These are phyloP conservation scores for Sinotaia quadrata DNA, from an alignment of 2,888 invertebrate species.

Conservation along the genomic window DNA sequence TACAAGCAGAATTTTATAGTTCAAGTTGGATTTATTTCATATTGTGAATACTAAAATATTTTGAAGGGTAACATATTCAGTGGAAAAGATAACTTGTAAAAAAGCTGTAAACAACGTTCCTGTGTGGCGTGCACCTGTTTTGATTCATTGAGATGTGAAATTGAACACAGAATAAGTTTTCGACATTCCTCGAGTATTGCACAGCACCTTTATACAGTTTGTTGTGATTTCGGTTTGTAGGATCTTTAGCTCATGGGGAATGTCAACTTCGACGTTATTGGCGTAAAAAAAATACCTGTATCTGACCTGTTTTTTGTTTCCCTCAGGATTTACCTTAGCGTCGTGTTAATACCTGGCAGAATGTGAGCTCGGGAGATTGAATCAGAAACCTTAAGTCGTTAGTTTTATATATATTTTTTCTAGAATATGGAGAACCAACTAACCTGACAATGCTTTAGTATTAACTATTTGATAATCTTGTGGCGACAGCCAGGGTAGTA, in stretches of 20 bases:
- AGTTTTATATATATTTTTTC: background rate
- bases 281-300: background rate
- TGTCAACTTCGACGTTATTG: constrained; percentile 1
- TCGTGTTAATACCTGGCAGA: constrained; percentile 16
- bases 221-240: background rate
- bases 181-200: background rate
- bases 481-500: constrained; percentile 20
- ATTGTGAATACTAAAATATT: too few species aligned
- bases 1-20: too few species aligned
- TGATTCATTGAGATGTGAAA: background rate
- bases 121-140: constrained; percentile 17
- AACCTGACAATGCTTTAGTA: constrained; percentile 19
- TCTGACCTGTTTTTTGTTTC: constrained; percentile 6
- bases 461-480: background rate
- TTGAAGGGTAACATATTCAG: background rate
- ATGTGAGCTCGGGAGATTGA: constrained; percentile 8
- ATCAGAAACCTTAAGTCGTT: background rate
- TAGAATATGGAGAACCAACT: background rate
- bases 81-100: constrained; percentile 1
- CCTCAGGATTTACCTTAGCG: background rate
- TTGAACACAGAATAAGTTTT: background rate
- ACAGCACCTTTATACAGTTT: background rate
- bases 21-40: too few species aligned
- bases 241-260: background rate
- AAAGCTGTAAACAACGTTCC: constrained; percentile 10